Conservation (phyloP, 2,797 vertebrate genomes). For the Oreortyx pictus region DNA sequence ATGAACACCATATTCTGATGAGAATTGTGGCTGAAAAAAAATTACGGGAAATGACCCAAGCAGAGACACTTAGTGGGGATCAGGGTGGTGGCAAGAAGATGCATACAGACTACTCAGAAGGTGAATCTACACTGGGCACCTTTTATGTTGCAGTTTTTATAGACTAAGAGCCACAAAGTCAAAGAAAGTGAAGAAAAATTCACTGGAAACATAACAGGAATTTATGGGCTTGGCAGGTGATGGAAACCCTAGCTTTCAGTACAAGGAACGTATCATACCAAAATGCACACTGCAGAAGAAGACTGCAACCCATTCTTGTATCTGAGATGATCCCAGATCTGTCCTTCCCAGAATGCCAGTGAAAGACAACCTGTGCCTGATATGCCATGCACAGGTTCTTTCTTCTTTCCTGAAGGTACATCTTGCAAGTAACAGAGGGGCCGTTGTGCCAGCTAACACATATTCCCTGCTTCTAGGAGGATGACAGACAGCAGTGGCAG, state of each 20-base stretch:
- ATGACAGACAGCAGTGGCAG: background rate
- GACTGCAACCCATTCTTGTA: background rate
- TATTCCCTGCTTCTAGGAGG: background rate
- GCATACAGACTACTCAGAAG: background rate
- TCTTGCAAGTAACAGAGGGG: background rate
- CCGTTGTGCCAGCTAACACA: background rate
- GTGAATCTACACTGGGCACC: background rate
- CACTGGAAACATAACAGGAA: background rate
- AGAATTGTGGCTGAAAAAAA: background rate
- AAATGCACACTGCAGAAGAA: background rate
- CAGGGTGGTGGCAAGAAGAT: background rate
- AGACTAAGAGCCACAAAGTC: background rate
- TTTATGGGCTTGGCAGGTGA: background rate
- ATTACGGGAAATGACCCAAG: background rate
- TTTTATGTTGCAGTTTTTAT: background rate
- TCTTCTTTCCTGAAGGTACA: background rate
- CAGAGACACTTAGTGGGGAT: background rate
- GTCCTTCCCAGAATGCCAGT: background rate
- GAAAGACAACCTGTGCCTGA: background rate
- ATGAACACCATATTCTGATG: background rate
- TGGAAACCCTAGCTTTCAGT: background rate
- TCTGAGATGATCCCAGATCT: background rate
- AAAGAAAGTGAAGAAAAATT: background rate
- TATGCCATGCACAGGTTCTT: background rate
- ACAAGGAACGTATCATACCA: background rate